Percentiles rank a stretch among this genome's conserved stretches.
Evolutionary conservation across 2,888 invertebrate genomes (phyloP).

Genomic region (Eilema caniola): DNA sequence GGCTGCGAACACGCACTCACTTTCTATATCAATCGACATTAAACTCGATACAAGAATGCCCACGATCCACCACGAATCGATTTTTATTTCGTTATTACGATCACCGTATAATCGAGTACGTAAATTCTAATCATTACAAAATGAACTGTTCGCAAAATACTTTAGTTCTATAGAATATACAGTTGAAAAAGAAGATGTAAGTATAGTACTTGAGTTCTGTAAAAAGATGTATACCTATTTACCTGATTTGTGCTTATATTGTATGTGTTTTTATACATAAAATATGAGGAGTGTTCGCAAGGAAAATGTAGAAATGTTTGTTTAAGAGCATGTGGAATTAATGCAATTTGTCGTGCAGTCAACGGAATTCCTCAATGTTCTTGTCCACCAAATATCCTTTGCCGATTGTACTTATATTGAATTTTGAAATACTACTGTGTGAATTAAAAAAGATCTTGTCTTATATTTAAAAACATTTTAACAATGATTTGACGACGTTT

Average conservation of each 20-base stretch:
- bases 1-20: slow-evolving; percentile 61
- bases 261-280: too few species aligned
- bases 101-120: not conserved
- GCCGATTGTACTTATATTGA: too few species aligned
- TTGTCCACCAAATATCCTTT: slow-evolving; percentile 89
- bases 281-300: slow-evolving; percentile 89
- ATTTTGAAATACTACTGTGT: too few species aligned
- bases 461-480: too few species aligned
- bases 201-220: too few species aligned
- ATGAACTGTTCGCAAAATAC: not conserved
- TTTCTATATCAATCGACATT: slow-evolving; percentile 66
- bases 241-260: too few species aligned
- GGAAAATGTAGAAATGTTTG: slow-evolving; percentile 94
- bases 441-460: too few species aligned
- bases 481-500: not conserved
- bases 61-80: slow-evolving; percentile 35
- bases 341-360: slow-evolving; percentile 94
- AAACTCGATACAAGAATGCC: slow-evolving; percentile 52
- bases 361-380: slow-evolving; percentile 93
- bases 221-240: too few species aligned
- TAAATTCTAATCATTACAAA: not conserved
- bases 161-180: not conserved
- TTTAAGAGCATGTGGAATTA: slow-evolving; percentile 92
- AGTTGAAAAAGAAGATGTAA: not conserved
- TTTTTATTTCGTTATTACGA: slow-evolving; percentile 17